Evolutionary conservation across 2,797 vertebrate genomes (phyloP), one percentile per base, ranked within the genome.

Genomic region (Lithobates sylvaticus): DNA sequence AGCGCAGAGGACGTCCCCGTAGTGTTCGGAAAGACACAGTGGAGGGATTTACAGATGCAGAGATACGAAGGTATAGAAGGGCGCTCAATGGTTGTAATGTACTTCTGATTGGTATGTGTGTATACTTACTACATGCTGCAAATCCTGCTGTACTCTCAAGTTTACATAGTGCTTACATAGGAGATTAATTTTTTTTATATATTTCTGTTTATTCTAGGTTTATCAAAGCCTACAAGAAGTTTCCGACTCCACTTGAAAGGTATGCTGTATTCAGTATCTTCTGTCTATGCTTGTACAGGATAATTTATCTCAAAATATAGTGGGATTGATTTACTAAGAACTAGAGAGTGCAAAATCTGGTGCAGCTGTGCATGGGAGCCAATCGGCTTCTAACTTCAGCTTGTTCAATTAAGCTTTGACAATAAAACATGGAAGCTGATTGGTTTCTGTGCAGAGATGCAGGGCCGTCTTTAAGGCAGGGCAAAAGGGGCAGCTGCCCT

Each of bases 181-280:
- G 50, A 6, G 54, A 2, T 61, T 1, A 23, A 9, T 61, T 61
- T 23, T 61, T 61, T 9, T 61, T n/a, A 7, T 4, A 21, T 58
- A 7, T 4, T 23, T 21, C 16, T 61, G 54, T 88, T 85, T 90
- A 61, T 1, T n/a, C 61, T 89, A 99, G 98, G 93, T 99, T 99
- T 91, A 98, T 99, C 90, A 99, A 99, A 91, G 97, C 97, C 0
- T 99, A 99, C 91, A 99, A 99, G 94, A 99, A 99, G 92, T 99
- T 99, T 93, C 97, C 97, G 73, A 93, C 97, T 29, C 98, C 98
- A 16, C 96, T 99, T 77, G 98, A 99, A 92, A 93, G 98, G 98
- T 99, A 92, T 92, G 93, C 83, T 72, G 47, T 65, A 21, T 75
- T 32, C 27, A 1, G 16, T 26, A 73, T 50, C 12, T 58, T 18